phyloP scores from a whole-genome alignment of 2,797 vertebrate species.

The Tragelaphus oryx region DNA sequence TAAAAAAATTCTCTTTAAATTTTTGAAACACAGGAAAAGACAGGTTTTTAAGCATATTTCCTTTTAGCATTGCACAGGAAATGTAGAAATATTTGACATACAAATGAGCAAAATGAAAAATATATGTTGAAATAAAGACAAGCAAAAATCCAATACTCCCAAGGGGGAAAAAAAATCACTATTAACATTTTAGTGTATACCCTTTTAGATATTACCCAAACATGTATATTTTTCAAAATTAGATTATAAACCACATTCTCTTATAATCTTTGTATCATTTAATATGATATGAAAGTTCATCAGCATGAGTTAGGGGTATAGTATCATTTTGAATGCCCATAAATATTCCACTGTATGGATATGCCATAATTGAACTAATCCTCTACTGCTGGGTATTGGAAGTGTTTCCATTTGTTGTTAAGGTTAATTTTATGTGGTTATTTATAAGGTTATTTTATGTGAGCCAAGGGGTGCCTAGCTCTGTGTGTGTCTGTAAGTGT shows the following conservation, averaged over 20 bases:
- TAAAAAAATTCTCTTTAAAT: neutral
- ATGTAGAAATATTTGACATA: conserved; percentile 2
- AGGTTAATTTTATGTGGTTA: neutral
- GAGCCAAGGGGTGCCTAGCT: neutral
- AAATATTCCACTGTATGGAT: neutral
- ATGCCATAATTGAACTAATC: neutral
- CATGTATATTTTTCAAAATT: neutral
- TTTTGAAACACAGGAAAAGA: neutral
- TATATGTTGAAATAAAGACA: neutral
- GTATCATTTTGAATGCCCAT: neutral
- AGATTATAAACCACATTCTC: neutral
- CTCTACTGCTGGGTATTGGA: neutral
- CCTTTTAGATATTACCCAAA: neutral
- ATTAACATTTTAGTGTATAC: neutral
- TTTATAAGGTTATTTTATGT: neutral
- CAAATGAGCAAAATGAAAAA: neutral
- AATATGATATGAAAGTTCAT: neutral
- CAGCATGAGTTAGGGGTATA: neutral
- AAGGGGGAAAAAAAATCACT: neutral
- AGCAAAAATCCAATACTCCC: neutral
- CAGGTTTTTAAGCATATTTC: neutral
- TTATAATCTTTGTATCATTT: neutral
- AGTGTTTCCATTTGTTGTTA: neutral
- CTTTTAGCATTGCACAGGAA: neutral
- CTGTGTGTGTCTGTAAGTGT: neutral